Evolutionary conservation across 2,113 vertebrate genomes (phyloP).

Genomic region (Barbus barbus): DNA sequence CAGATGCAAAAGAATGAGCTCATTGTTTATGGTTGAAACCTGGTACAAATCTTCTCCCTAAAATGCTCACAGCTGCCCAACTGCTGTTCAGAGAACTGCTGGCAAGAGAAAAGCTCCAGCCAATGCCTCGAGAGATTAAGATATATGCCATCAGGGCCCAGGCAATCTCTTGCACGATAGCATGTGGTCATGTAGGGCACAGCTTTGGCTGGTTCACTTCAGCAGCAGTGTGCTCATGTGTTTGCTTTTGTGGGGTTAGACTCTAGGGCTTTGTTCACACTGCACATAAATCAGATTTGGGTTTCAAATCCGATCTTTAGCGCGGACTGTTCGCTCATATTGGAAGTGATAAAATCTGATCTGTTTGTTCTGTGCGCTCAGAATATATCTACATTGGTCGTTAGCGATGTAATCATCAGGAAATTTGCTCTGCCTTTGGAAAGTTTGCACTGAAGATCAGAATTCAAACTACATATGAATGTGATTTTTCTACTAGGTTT

Average conservation of each 20-base stretch:
- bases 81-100: constrained; percentile 23
- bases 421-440: not conserved
- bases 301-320: constrained; percentile 8
- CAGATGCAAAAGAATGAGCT: constrained; percentile 78
- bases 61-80: constrained; percentile 74
- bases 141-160: constrained; percentile 8
- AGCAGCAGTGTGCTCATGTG: constrained; percentile 18
- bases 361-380: not conserved
- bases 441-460: not conserved
- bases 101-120: not conserved
- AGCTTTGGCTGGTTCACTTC: not conserved
- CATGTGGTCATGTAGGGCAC: constrained; percentile 9
- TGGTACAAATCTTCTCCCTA: constrained; percentile 73
- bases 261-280: constrained; percentile 37
- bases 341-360: not conserved
- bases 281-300: not conserved
- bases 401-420: not conserved
- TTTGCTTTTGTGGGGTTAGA: constrained; percentile 49
- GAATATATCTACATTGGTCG: not conserved
- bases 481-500: not conserved
- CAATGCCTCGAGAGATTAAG: constrained; percentile 18
- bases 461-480: not conserved
- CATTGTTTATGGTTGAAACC: constrained; percentile 75
- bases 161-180: not conserved
- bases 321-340: not conserved